Evolutionary conservation across 2,888 invertebrate genomes (phyloP), one percentile per base, ranked within the genome.

Genomic region (Trachelus troglodyta): DNA sequence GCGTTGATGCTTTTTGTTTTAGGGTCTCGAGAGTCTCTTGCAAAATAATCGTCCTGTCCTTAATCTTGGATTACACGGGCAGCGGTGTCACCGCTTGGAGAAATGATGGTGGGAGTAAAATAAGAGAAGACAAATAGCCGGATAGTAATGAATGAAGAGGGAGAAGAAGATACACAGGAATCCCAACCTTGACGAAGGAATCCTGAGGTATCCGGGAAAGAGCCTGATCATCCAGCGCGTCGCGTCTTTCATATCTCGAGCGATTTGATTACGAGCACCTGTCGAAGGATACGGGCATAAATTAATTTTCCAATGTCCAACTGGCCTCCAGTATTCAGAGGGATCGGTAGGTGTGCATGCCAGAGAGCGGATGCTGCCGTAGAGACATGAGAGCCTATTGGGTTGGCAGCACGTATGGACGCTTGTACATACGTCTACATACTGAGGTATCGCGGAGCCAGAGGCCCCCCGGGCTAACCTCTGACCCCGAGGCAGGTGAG

Each of bases 401-500:
- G 71, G 71, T 71, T 31, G 71, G 33, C 33, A 31, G 71, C 71
- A 33, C 71, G 71, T 71, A 71, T 33, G 71, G 30, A 33, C 33
- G 71, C 71, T 33, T 12, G 33, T 33, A 71, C 33, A 30, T 71
- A 71, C 71, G 71, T 71, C 30, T 71, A 71, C 71, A 15, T 71
- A 71, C 40, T 56, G 6, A 56, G 74, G 35, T 74, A 35, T 74
- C 35, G 74, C 23, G 11, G 74, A 30, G 74, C 77, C 79, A 77
- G 79, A 79, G 81, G 79, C 77, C 80, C 80, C 79, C 76, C 74
- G 82, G 82, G 81, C 78, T 87, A 85, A 88, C 88, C 88, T 84
- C 77, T 84, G 87, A 88, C 85, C 88, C 76, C 77, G 80, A 86
- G 87, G 87, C 88, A 88, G 88, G 88, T 88, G 88, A 88, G 87